These are phyloP conservation scores for Zygaena filipendulae DNA, from an alignment of 2,888 invertebrate species.

Conservation along the genomic window DNA sequence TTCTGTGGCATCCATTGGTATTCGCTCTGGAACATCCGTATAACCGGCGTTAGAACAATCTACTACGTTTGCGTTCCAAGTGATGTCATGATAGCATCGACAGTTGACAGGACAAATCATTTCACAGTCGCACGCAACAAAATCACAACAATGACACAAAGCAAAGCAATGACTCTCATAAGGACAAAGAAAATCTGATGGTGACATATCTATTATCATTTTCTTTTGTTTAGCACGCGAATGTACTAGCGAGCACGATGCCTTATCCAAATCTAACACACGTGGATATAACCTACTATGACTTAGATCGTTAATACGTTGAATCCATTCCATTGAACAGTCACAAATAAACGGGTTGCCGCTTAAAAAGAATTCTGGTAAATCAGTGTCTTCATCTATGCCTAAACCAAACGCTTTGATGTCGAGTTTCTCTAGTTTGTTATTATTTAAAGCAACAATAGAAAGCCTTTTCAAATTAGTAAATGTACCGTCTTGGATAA, in stretches of 20 bases:
- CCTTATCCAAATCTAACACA: constrained; percentile 81
- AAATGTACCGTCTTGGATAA: constrained; percentile 77
- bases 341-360: constrained; percentile 88
- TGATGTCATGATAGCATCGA: constrained; percentile 86
- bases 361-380: constrained; percentile 84
- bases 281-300: constrained; percentile 80
- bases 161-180: constrained; percentile 87
- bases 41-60: constrained; percentile 83
- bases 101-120: constrained; percentile 90
- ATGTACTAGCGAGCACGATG: constrained; percentile 80
- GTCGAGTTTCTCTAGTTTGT: constrained; percentile 78
- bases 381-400: constrained; percentile 74
- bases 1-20: constrained; percentile 91
- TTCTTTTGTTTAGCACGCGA: constrained; percentile 75
- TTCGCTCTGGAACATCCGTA: constrained; percentile 77
- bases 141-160: constrained; percentile 90
- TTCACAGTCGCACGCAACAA: constrained; percentile 90
- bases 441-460: constrained; percentile 80
- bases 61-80: constrained; percentile 86
- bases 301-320: constrained; percentile 81
- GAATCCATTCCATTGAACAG: constrained; percentile 90
- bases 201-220: constrained; percentile 74
- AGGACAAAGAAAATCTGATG: constrained; percentile 83
- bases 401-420: constrained; percentile 77
- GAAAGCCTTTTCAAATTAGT: constrained; percentile 74